These are phyloP conservation scores for Centropristis striata DNA, from an alignment of 2,113 vertebrate genomes.

Conservation along the genomic window DNA sequence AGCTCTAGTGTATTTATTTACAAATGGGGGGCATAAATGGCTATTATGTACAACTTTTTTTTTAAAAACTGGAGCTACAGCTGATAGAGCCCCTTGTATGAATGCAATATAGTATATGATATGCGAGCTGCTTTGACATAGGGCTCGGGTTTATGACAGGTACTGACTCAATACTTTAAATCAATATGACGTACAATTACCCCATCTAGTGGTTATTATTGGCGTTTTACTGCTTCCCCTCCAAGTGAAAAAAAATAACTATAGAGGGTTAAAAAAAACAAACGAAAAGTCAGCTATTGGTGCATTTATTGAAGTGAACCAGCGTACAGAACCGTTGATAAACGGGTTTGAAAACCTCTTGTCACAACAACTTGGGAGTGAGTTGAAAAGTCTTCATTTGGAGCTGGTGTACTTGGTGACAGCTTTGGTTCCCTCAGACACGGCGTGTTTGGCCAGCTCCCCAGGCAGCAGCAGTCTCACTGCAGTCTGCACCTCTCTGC, in stretches of 20 bases:
- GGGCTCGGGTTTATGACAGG: neutral
- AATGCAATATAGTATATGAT: too few relatives aligned
- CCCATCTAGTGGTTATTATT: conserved; percentile 54
- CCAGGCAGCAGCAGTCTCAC: conserved; percentile 86
- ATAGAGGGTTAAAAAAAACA: neutral
- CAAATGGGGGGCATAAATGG: neutral
- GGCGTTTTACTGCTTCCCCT: neutral
- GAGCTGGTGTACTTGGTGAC: conserved; percentile 89
- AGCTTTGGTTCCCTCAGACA: conserved; percentile 87
- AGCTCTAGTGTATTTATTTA: neutral
- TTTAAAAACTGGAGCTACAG: too few relatives aligned
- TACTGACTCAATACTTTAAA: neutral
- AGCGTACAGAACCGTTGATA: neutral
- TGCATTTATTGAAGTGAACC: conserved; percentile 34
- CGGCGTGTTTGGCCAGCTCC: conserved; percentile 87
- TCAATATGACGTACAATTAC: neutral
- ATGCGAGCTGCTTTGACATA: too few relatives aligned
- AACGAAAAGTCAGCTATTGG: neutral
- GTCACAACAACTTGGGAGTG: fast-evolving
- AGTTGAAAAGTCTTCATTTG: conserved; percentile 69
- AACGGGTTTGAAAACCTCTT: neutral
- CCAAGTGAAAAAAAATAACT: fast-evolving
- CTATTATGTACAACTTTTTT: neutral
- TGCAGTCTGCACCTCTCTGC: conserved; percentile 86
- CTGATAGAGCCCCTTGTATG: too few relatives aligned